These are phyloP conservation scores for Automeris io DNA, from an alignment of 2,888 invertebrate genomes.

Conservation along the genomic window DNA sequence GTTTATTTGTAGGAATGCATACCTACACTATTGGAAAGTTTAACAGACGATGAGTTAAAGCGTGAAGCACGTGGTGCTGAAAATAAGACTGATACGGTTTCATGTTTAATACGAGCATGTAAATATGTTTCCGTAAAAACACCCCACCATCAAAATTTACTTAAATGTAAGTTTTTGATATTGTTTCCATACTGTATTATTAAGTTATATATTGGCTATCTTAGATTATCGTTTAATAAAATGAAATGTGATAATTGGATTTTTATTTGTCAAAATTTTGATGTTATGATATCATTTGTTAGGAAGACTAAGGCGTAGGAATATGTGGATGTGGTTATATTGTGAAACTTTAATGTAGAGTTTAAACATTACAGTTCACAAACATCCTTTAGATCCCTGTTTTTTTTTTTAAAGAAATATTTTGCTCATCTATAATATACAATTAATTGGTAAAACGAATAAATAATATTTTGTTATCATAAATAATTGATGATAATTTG, in stretches of 20 bases:
- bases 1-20: constrained; percentile 85
- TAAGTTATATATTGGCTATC: not conserved
- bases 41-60: constrained; percentile 97
- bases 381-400: no score
- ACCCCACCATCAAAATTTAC: constrained; percentile 86
- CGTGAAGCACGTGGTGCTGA: constrained; percentile 95
- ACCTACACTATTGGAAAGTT: constrained; percentile 90
- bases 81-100: constrained; percentile 96
- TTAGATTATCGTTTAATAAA: not conserved
- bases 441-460: no score
- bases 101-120: constrained; percentile 94
- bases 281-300: no score
- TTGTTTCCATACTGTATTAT: not conserved
- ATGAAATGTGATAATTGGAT: not conserved
- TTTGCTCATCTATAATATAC: no score
- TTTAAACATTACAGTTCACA: no score
- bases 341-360: no score
- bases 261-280: no score
- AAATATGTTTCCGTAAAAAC: constrained; percentile 92
- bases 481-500: no score
- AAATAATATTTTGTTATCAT: no score
- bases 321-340: no score
- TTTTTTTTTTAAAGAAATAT: no score
- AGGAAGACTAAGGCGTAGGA: no score
- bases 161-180: constrained; percentile 63